A percentile compares a stretch with the other conserved stretches of the same genome.
Evolutionary conservation across 1,140 invertebrate genomes (phyloP).

Genomic region (Zaprionus vittiger): DNA sequence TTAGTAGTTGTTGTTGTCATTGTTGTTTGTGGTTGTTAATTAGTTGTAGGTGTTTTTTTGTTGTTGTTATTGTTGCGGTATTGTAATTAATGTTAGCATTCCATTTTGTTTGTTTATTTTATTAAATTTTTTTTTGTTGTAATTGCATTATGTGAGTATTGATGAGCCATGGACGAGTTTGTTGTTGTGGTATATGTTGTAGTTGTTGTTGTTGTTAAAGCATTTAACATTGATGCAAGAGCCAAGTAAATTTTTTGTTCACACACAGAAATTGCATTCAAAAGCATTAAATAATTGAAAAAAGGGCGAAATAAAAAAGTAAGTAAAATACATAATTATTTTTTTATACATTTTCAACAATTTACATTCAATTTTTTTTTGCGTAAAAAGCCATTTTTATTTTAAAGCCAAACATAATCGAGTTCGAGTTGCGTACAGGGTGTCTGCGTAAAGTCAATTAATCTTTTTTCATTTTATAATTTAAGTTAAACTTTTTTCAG

Average conservation of each 20-base stretch:
- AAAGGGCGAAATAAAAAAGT: conserved; percentile 25
- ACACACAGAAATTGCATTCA: conserved; percentile 41
- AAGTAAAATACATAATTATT: conserved; percentile 34
- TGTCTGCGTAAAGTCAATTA: not conserved
- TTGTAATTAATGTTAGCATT: conserved; percentile 57
- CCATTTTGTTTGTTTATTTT: conserved; percentile 33
- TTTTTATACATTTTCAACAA: conserved; percentile 7
- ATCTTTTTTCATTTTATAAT: not conserved
- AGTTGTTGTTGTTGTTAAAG: conserved; percentile 42
- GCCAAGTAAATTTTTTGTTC: conserved; percentile 49
- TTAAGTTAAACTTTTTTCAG: not conserved
- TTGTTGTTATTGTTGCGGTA: conserved; percentile 49
- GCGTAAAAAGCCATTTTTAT: not conserved
- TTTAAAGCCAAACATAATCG: not conserved
- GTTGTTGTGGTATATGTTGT: conserved; percentile 30
- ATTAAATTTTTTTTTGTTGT: conserved; percentile 27
- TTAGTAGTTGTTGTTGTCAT: conserved; percentile 25
- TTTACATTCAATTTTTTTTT: not conserved
- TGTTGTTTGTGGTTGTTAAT: conserved; percentile 60
- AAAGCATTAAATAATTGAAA: conserved; percentile 37
- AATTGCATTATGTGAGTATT: conserved; percentile 28
- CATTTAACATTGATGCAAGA: conserved; percentile 49
- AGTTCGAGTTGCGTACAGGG: not conserved
- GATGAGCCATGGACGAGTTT: conserved; percentile 39
- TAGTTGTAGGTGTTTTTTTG: conserved; percentile 52